Conservation (phyloP, 1,140 invertebrate species). For the Cecropterus lyciades region DNA sequence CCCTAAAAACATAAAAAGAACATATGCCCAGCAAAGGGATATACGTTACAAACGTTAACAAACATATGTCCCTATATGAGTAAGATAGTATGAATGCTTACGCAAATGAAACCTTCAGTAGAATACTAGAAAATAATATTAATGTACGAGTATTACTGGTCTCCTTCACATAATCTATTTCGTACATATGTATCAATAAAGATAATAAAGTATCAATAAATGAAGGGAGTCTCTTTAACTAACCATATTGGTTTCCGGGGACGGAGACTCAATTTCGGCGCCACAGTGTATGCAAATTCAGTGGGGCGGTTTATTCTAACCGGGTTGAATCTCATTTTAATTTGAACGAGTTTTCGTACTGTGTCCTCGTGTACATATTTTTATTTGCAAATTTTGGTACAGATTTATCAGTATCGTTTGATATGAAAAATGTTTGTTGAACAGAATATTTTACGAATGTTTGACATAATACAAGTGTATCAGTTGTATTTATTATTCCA, state of each 20-base stretch:
- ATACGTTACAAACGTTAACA: no score
- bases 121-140: no score
- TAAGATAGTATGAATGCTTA: no score
- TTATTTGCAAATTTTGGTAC: conserved; percentile 23
- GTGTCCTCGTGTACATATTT: neutral
- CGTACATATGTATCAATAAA: no score
- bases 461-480: neutral
- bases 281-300: conserved; percentile 26
- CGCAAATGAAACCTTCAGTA: no score
- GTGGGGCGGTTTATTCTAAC: conserved; percentile 18
- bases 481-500: no score
- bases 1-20: no score
- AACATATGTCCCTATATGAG: no score
- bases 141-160: neutral
- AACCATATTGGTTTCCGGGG: conserved; percentile 7
- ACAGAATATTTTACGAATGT: conserved; percentile 1
- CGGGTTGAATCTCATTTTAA: conserved; percentile 32
- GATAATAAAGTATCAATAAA: neutral
- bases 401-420: conserved; percentile 27
- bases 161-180: neutral
- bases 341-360: conserved; percentile 19
- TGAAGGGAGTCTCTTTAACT: neutral
- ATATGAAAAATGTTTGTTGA: conserved; percentile 27
- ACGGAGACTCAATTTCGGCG: conserved; percentile 17
- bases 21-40: no score